phyloP scores from a whole-genome alignment of 2,797 vertebrate genomes.

The Poecilia wingei region DNA sequence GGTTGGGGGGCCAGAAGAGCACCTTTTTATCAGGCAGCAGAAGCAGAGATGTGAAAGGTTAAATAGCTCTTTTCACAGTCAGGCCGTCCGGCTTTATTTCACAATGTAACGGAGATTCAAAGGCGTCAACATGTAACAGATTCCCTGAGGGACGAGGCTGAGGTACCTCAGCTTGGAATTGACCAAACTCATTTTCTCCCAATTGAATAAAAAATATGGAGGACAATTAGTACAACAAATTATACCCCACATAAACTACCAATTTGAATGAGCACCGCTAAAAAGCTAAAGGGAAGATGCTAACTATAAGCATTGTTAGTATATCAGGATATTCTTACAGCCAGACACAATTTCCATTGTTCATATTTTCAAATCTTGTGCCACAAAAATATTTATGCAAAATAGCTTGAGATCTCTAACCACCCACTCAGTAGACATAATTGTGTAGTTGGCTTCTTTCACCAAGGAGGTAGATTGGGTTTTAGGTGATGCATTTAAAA shows the following conservation, averaged over 20 bases:
- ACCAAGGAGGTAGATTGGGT: neutral
- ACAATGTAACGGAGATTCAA: constrained; percentile 18
- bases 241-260: neutral
- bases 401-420: neutral
- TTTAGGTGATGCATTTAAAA: neutral
- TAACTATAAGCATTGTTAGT: too few relatives aligned
- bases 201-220: neutral
- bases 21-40: constrained; percentile 25
- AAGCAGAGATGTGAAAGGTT: constrained; percentile 23
- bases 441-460: neutral
- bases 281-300: too few relatives aligned
- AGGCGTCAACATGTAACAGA: neutral
- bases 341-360: too few relatives aligned
- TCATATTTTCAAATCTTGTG: too few relatives aligned
- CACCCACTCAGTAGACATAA: neutral
- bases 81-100: constrained; percentile 11
- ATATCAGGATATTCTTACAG: too few relatives aligned
- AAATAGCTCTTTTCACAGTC: constrained; percentile 25
- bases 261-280: too few relatives aligned
- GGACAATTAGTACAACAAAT: neutral
- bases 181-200: neutral
- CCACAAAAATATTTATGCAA: too few relatives aligned
- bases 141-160: neutral
- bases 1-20: constrained; percentile 25
- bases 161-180: neutral